Percentiles rank a stretch among this genome's conserved stretches.
Conservation (phyloP, 2,113 vertebrate species). For the Anoura caudifer region DNA sequence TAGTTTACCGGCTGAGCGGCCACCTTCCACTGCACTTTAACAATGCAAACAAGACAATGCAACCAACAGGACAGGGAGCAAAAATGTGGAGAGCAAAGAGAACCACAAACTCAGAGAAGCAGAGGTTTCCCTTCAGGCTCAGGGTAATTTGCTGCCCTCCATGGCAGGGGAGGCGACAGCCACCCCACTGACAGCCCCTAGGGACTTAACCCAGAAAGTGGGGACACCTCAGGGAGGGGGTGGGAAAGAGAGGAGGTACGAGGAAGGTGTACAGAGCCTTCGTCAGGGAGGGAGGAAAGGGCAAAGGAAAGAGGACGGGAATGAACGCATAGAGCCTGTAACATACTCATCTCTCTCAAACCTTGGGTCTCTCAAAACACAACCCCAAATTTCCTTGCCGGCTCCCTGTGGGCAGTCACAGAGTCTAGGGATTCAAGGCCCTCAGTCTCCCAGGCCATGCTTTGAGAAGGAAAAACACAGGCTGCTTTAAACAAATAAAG, state of each 20-base stretch:
- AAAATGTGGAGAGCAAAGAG: neutral
- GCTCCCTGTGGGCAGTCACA: neutral
- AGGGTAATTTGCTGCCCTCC: neutral
- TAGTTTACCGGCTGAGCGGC: neutral
- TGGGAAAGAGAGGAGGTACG: neutral
- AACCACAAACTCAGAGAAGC: neutral
- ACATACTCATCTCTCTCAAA: neutral
- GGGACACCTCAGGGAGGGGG: neutral
- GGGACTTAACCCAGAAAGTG: neutral
- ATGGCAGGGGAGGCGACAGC: too few relatives aligned
- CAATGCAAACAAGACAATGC: neutral
- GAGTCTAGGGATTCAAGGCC: neutral
- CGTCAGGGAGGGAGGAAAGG: neutral
- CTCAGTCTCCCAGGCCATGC: neutral
- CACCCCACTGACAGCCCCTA: neutral
- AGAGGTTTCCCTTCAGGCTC: neutral
- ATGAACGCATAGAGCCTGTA: neutral
- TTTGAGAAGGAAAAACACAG: neutral
- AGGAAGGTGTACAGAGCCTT: neutral
- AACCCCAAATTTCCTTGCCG: neutral
- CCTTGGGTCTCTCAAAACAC: neutral
- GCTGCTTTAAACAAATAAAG: neutral
- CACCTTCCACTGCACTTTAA: neutral
- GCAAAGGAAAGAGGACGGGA: neutral
- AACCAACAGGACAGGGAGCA: too few relatives aligned